Base-by-base conservation (phyloP, 1,140 invertebrate species). In the Orius insidiosus region DNA sequence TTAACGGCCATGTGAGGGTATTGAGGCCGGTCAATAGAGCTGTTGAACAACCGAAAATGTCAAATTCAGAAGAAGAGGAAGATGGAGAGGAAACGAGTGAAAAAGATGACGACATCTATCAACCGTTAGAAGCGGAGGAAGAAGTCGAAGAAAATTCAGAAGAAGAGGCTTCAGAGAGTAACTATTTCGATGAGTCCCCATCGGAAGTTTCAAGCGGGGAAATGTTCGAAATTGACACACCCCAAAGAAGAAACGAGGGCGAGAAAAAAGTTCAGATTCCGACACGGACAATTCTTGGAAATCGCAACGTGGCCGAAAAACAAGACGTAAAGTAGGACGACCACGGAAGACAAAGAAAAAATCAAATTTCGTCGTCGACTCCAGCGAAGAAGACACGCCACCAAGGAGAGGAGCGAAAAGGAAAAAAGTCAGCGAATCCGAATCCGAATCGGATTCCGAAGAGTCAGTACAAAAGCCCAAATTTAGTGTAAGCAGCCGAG, bases 401-500 rank as follows among this genome's bases (percentile, higher is more conserved):
- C 41, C 41, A 3, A 43, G 24, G n/a, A 30, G 41, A 38, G 33
- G 40, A 51, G 50, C 46, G 24, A 56, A 31, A 37, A 46, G 24
- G 47, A 45, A 40, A 43, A 13, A 48, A 45, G 16, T 43, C 45
- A 34, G 53, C 52, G n/a, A 40, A 15, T 3, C 10, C 24, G 24
- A 24, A 24, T 61, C 60, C 13, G 59, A 55, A 14, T 54, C 58
- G 3, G 59, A 62, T 30, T 57, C 54, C 2, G 59, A 61, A 13
- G 53, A 16, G 41, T 45, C 46, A 10, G 30, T 5, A 35, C 34
- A 5, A 38, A 35, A 47, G 45, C 51, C 48, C 45, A 46, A 48
- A 54, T 35, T 53, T 38, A 51, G 41, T 39, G 68, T 83, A 31
- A 89, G 85, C 61, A 88, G 83, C 56, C 69, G 86, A 30, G 87